Evolutionary conservation across 2,797 vertebrate species (phyloP).

Genomic region (Chaenodraco wilsoni): DNA sequence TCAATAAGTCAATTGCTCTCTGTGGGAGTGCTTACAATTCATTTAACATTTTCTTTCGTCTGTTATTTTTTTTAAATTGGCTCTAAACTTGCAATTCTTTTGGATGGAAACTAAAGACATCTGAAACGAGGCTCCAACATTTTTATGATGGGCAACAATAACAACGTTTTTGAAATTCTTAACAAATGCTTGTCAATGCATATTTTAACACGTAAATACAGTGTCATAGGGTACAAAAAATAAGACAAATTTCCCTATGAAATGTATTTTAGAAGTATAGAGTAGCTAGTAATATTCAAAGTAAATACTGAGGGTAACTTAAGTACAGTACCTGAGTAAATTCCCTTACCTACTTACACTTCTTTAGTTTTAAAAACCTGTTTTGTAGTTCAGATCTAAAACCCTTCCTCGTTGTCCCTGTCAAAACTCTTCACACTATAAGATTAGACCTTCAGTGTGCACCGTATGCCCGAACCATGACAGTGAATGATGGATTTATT

Average conservation of each 20-base stretch:
- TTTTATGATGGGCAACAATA: background rate
- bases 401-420: slow-evolving; percentile 4
- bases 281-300: background rate
- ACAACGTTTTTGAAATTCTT: background rate
- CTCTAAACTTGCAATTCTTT: background rate
- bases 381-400: slow-evolving; percentile 22
- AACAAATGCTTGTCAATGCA: background rate
- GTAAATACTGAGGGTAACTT: background rate
- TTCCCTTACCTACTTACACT: background rate
- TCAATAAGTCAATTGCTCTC: background rate
- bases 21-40: background rate
- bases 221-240: background rate
- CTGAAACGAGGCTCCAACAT: background rate
- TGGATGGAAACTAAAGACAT: background rate
- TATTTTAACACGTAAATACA: background rate
- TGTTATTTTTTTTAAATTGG: background rate
- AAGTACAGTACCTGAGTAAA: background rate
- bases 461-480: slow-evolving; percentile 58
- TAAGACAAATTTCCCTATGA: background rate
- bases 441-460: slow-evolving; percentile 59
- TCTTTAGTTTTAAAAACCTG: background rate
- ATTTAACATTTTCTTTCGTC: background rate
- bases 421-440: slow-evolving; percentile 40
- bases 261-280: background rate
- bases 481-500: slow-evolving; percentile 78